Conservation (phyloP, 2,113 vertebrate species). For the Polyodon spathula region DNA sequence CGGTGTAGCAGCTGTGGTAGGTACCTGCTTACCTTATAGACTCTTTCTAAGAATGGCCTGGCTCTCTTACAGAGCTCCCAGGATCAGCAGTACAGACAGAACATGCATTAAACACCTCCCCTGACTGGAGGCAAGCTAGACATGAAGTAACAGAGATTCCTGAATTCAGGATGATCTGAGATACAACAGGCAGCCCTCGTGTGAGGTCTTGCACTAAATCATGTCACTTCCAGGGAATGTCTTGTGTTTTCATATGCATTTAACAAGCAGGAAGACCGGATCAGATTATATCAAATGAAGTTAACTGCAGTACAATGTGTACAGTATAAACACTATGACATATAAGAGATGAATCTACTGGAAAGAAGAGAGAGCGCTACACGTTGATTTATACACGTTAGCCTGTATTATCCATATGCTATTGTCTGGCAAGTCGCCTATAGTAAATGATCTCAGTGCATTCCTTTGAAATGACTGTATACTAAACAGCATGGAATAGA, state of each 20-base stretch:
- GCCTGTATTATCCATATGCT: too few species aligned
- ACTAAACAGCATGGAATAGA: too few species aligned
- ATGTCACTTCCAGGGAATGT: background rate
- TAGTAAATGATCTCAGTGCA: too few species aligned
- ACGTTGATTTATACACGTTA: too few species aligned
- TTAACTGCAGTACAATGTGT: background rate
- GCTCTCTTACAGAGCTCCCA: background rate
- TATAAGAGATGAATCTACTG: background rate
- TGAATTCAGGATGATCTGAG: background rate
- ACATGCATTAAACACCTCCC: background rate
- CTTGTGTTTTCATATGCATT: background rate
- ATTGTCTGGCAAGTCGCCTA: too few species aligned
- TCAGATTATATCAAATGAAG: background rate
- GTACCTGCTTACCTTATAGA: background rate
- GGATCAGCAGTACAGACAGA: background rate
- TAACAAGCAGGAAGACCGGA: background rate
- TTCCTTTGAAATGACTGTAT: too few species aligned
- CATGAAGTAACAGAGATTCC: background rate
- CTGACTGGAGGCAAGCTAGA: background rate
- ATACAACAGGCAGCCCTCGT: background rate
- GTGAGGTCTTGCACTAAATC: background rate
- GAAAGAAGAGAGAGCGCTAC: too few species aligned
- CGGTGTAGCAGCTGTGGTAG: too few species aligned
- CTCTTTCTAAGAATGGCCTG: background rate
- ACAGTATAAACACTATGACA: background rate